Evolutionary conservation across 2,888 invertebrate genomes (phyloP).

Genomic region (Agrochola lychnidis): DNA sequence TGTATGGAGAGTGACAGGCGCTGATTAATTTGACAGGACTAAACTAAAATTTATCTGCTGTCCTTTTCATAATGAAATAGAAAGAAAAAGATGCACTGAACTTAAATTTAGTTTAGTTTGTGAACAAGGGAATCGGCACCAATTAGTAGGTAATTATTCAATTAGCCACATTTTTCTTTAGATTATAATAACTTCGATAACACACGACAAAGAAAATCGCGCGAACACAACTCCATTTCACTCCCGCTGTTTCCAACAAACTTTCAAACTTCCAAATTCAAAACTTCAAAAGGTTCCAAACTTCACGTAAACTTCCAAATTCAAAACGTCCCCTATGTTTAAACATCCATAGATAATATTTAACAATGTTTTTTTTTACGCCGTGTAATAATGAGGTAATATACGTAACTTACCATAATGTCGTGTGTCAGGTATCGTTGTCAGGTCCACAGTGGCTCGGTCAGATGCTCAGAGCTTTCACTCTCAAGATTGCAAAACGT

Average conservation of each 20-base stretch:
- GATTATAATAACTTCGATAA: not conserved
- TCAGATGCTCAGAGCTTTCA: slow-evolving; percentile 65
- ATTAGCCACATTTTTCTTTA: not conserved
- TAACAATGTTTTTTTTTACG: not conserved
- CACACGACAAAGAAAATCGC: slow-evolving; percentile 10
- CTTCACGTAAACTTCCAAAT: not conserved
- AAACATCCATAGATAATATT: slow-evolving; percentile 3
- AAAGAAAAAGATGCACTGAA: no score
- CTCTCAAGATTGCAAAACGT: slow-evolving; percentile 69
- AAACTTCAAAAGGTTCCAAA: not conserved
- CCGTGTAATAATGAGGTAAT: slow-evolving; percentile 8
- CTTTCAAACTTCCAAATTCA: slow-evolving; percentile 18
- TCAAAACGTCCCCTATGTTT: slow-evolving; percentile 4
- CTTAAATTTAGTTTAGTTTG: no score
- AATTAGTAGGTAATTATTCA: not conserved
- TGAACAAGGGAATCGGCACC: no score
- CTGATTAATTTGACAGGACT: no score
- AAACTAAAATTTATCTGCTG: no score
- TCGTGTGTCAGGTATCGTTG: slow-evolving; percentile 80
- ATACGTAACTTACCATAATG: slow-evolving; percentile 78
- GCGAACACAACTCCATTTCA: not conserved
- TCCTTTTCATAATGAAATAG: no score
- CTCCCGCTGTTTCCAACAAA: slow-evolving; percentile 8
- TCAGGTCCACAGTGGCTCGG: slow-evolving; percentile 64
- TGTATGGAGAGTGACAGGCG: no score